Percentiles rank a stretch among this genome's conserved stretches.
Evolutionary conservation across 2,113 vertebrate genomes (phyloP).

Genomic region (Elanus axillaris): DNA sequence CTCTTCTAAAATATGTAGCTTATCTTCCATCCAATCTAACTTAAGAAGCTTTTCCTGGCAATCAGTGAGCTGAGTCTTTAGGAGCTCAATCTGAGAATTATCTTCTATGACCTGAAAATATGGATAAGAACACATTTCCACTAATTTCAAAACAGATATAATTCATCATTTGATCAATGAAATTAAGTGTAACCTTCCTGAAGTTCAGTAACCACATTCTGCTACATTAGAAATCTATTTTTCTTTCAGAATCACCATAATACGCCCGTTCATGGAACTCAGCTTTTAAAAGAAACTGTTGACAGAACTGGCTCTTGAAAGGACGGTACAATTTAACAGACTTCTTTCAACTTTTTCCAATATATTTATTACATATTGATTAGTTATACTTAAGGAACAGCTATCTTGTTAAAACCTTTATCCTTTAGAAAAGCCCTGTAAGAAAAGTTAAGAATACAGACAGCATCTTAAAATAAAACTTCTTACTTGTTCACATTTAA

Average conservation of each 20-base stretch:
- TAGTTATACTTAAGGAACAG: background rate
- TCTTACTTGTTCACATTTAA: conserved; percentile 63
- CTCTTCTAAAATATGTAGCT: conserved; percentile 76
- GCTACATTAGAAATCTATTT: background rate
- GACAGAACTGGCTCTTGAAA: background rate
- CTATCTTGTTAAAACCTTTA: background rate
- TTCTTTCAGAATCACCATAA: background rate
- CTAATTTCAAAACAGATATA: background rate
- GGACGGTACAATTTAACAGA: background rate
- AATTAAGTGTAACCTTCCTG: background rate
- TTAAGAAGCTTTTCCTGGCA: conserved; percentile 75
- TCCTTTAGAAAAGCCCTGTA: background rate
- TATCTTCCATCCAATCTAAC: conserved; percentile 71
- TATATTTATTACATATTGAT: background rate
- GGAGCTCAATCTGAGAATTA: conserved; percentile 59
- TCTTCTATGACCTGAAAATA: conserved; percentile 59
- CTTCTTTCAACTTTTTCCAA: background rate
- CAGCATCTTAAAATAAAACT: background rate
- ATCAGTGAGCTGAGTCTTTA: conserved; percentile 75
- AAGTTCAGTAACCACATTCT: background rate
- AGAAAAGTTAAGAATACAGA: background rate
- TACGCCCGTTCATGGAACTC: background rate
- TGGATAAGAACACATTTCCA: background rate
- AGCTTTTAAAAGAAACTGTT: background rate
- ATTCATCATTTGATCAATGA: background rate